Evolutionary conservation across 2,888 invertebrate genomes (phyloP).

Genomic region (Reticulitermes lucifugus): DNA sequence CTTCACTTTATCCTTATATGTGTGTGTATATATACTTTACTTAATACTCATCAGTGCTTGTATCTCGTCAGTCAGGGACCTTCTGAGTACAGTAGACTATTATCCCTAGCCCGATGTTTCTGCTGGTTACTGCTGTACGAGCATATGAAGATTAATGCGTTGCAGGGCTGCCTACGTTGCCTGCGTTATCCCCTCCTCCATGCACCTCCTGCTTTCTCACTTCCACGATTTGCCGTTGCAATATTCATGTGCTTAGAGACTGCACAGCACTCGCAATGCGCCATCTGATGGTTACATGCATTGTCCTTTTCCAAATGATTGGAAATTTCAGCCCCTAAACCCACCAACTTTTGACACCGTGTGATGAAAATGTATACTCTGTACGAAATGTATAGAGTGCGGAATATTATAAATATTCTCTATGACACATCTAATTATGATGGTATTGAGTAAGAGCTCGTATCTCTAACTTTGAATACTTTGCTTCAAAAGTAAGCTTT

Average conservation of each 20-base stretch:
- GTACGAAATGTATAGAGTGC: neutral
- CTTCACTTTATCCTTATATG: too few relatives aligned
- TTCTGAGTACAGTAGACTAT: neutral
- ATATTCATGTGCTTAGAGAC: constrained; percentile 16
- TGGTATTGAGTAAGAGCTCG: neutral
- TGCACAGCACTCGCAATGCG: neutral
- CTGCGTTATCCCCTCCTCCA: neutral
- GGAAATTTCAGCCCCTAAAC: neutral
- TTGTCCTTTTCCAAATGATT: too few relatives aligned
- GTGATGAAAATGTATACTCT: too few relatives aligned
- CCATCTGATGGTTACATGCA: neutral
- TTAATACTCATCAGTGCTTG: too few relatives aligned
- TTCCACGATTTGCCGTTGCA: constrained; percentile 5
- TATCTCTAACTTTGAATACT: neutral
- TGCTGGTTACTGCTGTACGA: neutral
- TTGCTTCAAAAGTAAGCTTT: neutral
- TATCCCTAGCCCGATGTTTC: neutral
- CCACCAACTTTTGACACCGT: neutral
- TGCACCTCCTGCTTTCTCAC: too few relatives aligned
- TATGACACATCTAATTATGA: neutral
- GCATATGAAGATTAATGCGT: constrained; percentile 1
- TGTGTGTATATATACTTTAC: too few relatives aligned
- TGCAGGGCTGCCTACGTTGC: neutral
- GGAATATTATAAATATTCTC: neutral
- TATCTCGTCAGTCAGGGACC: too few relatives aligned